phyloP scores from a whole-genome alignment of 2,113 vertebrate genomes.

The Anguilla japonica region DNA sequence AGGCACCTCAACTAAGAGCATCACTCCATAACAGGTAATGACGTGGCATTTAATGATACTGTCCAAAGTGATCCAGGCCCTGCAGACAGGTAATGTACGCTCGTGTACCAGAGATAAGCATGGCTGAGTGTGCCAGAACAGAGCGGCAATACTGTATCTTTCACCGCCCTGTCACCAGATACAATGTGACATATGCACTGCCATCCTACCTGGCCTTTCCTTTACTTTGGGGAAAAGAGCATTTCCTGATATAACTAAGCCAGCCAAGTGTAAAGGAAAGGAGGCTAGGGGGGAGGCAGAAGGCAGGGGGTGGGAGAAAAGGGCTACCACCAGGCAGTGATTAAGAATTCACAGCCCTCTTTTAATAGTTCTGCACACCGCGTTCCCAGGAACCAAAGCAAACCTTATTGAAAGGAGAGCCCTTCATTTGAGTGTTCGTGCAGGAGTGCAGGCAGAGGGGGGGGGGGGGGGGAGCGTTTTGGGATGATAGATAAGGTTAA shows the following conservation, averaged over 20 bases:
- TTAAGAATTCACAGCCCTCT: slow-evolving; percentile 76
- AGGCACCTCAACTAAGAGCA: slow-evolving; percentile 82
- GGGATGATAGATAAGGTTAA: slow-evolving; percentile 87
- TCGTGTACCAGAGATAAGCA: slow-evolving; percentile 91
- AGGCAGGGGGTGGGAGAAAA: slow-evolving; percentile 9
- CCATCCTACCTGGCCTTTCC: slow-evolving; percentile 70
- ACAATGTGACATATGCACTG: slow-evolving; percentile 85
- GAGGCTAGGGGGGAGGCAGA: slow-evolving; percentile 67
- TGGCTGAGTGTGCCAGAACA: slow-evolving; percentile 75
- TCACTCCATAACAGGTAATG: slow-evolving; percentile 97
- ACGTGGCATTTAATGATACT: slow-evolving; percentile 99
- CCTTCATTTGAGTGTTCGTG: slow-evolving; percentile 83
- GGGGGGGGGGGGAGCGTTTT: slow-evolving; percentile 79
- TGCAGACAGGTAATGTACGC: slow-evolving; percentile 86
- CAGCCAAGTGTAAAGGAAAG: slow-evolving; percentile 58
- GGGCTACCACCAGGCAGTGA: slow-evolving; percentile 41
- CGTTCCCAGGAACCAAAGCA: slow-evolving; percentile 69
- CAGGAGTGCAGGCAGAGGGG: slow-evolving; percentile 71
- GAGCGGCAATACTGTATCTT: slow-evolving; percentile 75
- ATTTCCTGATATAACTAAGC: slow-evolving; percentile 61
- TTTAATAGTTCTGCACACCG: slow-evolving; percentile 71
- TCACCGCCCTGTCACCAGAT: slow-evolving; percentile 87
- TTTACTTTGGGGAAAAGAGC: slow-evolving; percentile 65
- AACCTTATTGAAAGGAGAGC: slow-evolving; percentile 74
- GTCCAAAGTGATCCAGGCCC: slow-evolving; percentile 94